Percentiles rank a stretch among this genome's conserved stretches.
Conservation (phyloP, 2,797 vertebrate genomes). For the Ctenopoma kingsleyae region DNA sequence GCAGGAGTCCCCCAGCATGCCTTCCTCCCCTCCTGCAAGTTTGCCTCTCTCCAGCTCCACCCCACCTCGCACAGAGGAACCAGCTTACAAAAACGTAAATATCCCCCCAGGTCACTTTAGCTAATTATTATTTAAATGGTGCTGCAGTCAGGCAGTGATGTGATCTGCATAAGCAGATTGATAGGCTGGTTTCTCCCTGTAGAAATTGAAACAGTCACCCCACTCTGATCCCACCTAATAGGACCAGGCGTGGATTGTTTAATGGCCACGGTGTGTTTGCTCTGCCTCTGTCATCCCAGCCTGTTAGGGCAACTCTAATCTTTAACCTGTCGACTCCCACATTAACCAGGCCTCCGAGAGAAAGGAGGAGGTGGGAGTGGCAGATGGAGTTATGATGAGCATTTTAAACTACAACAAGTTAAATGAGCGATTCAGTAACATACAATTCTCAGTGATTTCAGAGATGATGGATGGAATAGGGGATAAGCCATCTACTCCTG, state of each 20-base stretch:
- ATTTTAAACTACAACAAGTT: conserved; percentile 27
- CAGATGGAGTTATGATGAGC: conserved; percentile 15
- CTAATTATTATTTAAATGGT: conserved; percentile 90
- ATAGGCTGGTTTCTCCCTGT: conserved; percentile 86
- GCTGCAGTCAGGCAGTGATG: conserved; percentile 87
- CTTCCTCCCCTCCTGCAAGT: conserved; percentile 76
- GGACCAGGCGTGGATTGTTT: conserved; percentile 82
- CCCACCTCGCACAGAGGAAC: conserved; percentile 88
- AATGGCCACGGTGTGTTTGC: conserved; percentile 83
- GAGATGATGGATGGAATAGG: not conserved
- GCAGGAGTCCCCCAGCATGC: conserved; percentile 68
- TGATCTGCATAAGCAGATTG: conserved; percentile 89
- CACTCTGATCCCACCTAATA: conserved; percentile 87
- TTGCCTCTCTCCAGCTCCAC: conserved; percentile 86
- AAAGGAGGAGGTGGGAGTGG: conserved; percentile 34
- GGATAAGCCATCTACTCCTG: not conserved
- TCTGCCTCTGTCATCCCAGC: conserved; percentile 81
- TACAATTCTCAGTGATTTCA: conserved; percentile 20
- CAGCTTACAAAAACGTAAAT: conserved; percentile 98
- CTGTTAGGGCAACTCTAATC: conserved; percentile 85
- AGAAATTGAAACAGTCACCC: conserved; percentile 90
- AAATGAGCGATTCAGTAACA: conserved; percentile 21
- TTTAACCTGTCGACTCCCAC: conserved; percentile 84
- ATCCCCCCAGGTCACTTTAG: conserved; percentile 85
- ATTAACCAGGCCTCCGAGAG: conserved; percentile 73